phyloP scores from a whole-genome alignment of 2,113 vertebrate species.

The Vicugna pacos region DNA sequence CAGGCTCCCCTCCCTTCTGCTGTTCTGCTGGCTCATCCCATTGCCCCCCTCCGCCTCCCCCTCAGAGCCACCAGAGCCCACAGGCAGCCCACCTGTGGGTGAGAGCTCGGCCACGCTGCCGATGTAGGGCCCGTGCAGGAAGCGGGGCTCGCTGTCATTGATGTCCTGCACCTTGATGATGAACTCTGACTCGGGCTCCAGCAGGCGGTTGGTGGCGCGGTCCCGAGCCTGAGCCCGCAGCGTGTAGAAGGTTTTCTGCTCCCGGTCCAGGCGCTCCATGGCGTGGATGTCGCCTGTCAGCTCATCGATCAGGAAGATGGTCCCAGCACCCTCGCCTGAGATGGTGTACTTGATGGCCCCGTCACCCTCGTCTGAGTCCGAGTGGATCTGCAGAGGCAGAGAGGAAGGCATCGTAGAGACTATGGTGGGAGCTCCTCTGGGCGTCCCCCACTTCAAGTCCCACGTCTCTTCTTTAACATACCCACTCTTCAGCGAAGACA shows the following conservation, averaged over 20 bases:
- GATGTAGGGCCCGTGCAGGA: constrained; percentile 97
- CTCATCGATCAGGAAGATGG: constrained; percentile 98
- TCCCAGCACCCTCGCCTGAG: constrained; percentile 96
- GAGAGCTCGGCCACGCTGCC: constrained; percentile 98
- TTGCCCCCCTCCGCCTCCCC: background rate
- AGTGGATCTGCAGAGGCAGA: constrained; percentile 94
- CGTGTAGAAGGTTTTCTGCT: constrained; percentile 98
- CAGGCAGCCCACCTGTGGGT: constrained; percentile 89
- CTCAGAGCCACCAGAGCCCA: background rate
- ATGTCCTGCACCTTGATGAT: constrained; percentile 99
- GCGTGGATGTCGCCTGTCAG: constrained; percentile 98
- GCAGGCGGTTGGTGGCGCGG: constrained; percentile 91
- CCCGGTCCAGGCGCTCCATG: constrained; percentile 95
- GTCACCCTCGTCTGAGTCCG: constrained; percentile 97
- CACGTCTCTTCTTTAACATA: background rate
- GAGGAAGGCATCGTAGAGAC: background rate
- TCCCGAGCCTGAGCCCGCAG: constrained; percentile 95
- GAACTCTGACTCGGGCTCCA: constrained; percentile 98
- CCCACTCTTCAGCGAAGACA: background rate
- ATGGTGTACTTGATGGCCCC: constrained; percentile 99
- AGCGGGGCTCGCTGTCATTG: constrained; percentile 98
- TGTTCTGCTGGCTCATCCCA: background rate
- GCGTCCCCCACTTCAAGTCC: background rate
- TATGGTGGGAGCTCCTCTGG: background rate
- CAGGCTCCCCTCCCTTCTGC: background rate